Base-by-base conservation (phyloP, 2,797 vertebrate genomes). In the Triplophysa bombifrons region DNA sequence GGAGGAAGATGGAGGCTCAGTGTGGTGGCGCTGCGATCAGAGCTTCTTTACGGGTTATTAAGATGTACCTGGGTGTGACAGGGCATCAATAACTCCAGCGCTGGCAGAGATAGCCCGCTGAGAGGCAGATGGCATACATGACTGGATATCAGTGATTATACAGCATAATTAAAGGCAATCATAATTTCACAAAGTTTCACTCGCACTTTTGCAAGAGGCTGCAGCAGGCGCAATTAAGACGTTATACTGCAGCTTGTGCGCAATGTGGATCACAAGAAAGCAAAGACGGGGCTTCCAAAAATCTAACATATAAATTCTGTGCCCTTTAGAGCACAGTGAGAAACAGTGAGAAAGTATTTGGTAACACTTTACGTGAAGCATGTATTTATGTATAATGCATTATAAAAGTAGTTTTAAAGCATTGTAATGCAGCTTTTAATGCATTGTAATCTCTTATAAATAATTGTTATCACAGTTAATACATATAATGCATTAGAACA, bases 81-180 rank as follows among this genome's bases (percentile, higher is more conserved):
- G 92, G 91, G 91, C 91, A 93, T 93, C 92, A 92, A 90, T 91
- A 92, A 92, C 91, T 91, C 90, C 91, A 91, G 91, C 85, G 83
- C 88, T 91, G 90, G 90, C 91, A 92, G 92, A 89, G 80, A 85
- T 88, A 87, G 89, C 92, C 92, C 90, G 91, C 92, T 91, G 91
- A 89, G 91, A 91, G 92, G 90, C 93, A 93, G 92, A 93, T 93
- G 92, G 92, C 89, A 90, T 88, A 91, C 89, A 92, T 89, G 90
- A 91, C 90, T 93, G 88, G 88, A 91, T 82, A 86, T 85, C 83
- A 79, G 77, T 81, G 83, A 86, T 86, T 78, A 82, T 86, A 76
- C 78, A 76, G 80, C 85, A 82, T 86, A 79, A 87, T 85, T 84
- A 86, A 86, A 82, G 80, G 78, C 80, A 85, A 86, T 86, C 85